Evolutionary conservation across 2,113 vertebrate species (phyloP).

Genomic region (Gadus chalcogrammus): DNA sequence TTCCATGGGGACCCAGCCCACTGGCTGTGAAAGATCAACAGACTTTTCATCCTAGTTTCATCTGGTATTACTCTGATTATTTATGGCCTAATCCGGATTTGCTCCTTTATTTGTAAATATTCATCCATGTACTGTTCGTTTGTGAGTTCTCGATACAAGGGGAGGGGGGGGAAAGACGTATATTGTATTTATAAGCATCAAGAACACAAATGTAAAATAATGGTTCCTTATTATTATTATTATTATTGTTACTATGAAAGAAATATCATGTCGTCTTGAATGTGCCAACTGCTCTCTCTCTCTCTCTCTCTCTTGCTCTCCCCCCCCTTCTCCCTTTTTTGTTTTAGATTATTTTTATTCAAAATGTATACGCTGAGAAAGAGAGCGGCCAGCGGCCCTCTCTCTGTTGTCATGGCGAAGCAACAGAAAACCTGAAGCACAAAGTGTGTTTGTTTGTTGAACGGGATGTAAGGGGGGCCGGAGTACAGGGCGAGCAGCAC

Average conservation of each 20-base stretch:
- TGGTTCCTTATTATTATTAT: conserved; percentile 57
- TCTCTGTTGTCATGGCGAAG: conserved; percentile 68
- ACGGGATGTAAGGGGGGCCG: conserved; percentile 17
- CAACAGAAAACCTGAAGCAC: conserved; percentile 76
- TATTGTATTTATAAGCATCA: conserved; percentile 82
- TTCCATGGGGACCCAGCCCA: too few species aligned
- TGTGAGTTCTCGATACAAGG: conserved; percentile 63
- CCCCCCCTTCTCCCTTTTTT: conserved; percentile 60
- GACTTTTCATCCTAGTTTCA: conserved; percentile 45
- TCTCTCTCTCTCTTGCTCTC: conserved; percentile 5
- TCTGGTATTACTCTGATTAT: conserved; percentile 66
- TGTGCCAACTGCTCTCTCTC: conserved; percentile 77
- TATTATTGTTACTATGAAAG: conserved; percentile 17
- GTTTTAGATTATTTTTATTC: conserved; percentile 67
- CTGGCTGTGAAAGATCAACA: conserved; percentile 51
- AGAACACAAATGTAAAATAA: conserved; percentile 38
- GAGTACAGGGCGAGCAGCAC: too few species aligned
- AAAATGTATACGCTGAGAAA: conserved; percentile 68
- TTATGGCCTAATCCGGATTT: conserved; percentile 64
- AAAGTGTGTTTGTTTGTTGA: conserved; percentile 65
- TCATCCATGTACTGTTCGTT: conserved; percentile 71
- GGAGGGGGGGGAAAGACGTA: conserved; percentile 62
- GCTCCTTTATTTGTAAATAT: conserved; percentile 71
- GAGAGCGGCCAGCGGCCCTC: conserved; percentile 75
- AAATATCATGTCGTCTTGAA: conserved; percentile 75